A percentile compares a stretch with the other conserved stretches of the same genome.
These are phyloP conservation scores for Eupithecia abbreviata DNA, from an alignment of 2,888 invertebrate genomes.

Conservation along the genomic window DNA sequence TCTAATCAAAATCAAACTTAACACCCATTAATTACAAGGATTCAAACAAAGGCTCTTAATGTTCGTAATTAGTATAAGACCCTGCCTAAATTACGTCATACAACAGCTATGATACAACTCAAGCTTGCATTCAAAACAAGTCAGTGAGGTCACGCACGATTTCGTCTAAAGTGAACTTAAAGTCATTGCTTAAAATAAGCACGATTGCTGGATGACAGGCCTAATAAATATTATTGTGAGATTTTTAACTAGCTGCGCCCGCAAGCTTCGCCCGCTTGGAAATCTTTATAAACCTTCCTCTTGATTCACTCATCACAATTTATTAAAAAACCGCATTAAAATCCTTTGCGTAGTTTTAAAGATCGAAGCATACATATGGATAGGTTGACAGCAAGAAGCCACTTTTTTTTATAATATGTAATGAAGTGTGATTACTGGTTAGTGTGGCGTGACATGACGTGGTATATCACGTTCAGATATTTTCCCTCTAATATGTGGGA, in stretches of 20 bases:
- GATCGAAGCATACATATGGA: too few relatives aligned
- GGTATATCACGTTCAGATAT: neutral
- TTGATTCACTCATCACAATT: too few relatives aligned
- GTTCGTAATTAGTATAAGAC: neutral
- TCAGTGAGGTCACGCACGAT: neutral
- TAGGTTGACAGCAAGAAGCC: too few relatives aligned
- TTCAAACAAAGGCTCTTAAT: neutral
- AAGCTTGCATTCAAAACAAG: conserved; percentile 6
- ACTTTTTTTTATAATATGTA: too few relatives aligned
- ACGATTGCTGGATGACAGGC: neutral
- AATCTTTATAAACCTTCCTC: too few relatives aligned
- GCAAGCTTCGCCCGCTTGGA: too few relatives aligned
- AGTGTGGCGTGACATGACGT: too few relatives aligned
- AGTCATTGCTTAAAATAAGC: neutral
- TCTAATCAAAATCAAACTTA: neutral
- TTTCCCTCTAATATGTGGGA: neutral
- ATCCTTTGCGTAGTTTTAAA: too few relatives aligned
- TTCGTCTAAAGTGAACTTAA: neutral
- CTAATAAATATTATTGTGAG: neutral
- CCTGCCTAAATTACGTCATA: neutral
- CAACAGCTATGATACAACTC: neutral
- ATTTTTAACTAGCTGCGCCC: too few relatives aligned
- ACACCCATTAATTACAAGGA: neutral
- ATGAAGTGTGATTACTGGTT: too few relatives aligned
- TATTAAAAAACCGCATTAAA: too few relatives aligned